Evolutionary conservation across 2,797 vertebrate species (phyloP), one percentile per base, ranked within the genome.

Genomic region (Moxostoma hubbsi): DNA sequence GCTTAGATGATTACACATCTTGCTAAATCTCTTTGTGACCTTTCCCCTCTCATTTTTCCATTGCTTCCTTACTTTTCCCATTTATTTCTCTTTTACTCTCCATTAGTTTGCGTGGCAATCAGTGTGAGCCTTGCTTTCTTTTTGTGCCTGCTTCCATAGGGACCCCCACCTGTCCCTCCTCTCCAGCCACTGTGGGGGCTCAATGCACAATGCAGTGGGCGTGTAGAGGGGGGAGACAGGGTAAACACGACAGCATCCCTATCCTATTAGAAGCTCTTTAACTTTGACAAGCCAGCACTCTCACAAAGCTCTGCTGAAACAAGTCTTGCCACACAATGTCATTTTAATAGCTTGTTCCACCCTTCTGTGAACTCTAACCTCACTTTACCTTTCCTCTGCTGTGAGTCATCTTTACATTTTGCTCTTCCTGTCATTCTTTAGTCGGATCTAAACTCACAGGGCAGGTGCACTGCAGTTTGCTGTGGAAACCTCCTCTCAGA

Each of bases 191-290:
- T 94, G 94, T 94, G 85, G 88, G 77, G 82, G 77, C 88, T 87
- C 87, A 90, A 92, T 93, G 93, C 93, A 94, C 94, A 95, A 94
- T 92, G 89, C 87, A 89, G 87, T 87, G 90, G 94, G 93, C 93
- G 93, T 93, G 92, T 86, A 81, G 86, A 74, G 84, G 80, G 61
- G 81, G 91, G 88, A 85, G 90, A 55, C 88, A 90, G 89, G 92
- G 92, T 93, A 94, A 94, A 95, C 92, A 94, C 85, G 85, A 90
- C 93, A 92, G 93, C 92, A 93, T 92, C 92, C 88, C 92, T 87
- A 90, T 93, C 93, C 92, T 90, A 94, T 95, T 94, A 94, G 93
- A 94, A 93, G 89, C 93, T 93, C 93, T 94, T 95, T 94, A 95
- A 94, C 92, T 93, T 89, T 89, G 89, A 91, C 89, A 92, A 91